phyloP scores from a whole-genome alignment of 2,888 invertebrate genomes.

The Salpingus planirostris region DNA sequence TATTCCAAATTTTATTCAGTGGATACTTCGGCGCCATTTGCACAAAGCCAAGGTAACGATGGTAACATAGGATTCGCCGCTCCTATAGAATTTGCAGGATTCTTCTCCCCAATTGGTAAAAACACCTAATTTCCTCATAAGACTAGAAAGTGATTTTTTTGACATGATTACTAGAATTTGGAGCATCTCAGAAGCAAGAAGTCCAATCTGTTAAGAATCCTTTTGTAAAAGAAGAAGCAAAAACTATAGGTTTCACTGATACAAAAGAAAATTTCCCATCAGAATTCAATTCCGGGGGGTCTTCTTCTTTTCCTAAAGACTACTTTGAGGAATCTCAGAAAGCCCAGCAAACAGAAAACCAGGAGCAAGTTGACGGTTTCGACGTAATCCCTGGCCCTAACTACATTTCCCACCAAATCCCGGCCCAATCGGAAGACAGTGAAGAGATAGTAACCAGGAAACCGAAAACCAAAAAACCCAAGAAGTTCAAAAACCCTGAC shows the following conservation, averaged over 20 bases:
- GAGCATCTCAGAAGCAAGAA: constrained; percentile 19
- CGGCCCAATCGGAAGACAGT: constrained; percentile 9
- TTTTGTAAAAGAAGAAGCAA: constrained; percentile 19
- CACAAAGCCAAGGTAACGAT: constrained; percentile 9
- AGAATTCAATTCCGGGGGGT: constrained; percentile 9
- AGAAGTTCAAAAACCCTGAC: constrained; percentile 14
- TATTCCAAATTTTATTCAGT: constrained; percentile 36
- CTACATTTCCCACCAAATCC: constrained; percentile 32
- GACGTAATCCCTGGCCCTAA: constrained; percentile 28
- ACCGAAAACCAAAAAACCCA: constrained; percentile 15
- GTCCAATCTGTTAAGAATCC: constrained; percentile 22
- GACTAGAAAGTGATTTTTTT: neutral
- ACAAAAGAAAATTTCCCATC: constrained; percentile 10
- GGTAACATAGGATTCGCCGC: constrained; percentile 32
- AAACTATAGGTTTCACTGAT: constrained; percentile 25
- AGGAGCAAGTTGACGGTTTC: constrained; percentile 16
- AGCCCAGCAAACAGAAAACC: constrained; percentile 17
- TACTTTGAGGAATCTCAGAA: constrained; percentile 35
- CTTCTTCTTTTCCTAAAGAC: constrained; percentile 30
- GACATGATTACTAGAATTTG: too few relatives aligned
- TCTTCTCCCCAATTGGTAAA: constrained; percentile 36
- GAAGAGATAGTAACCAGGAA: constrained; percentile 3
- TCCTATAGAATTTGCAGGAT: constrained; percentile 49
- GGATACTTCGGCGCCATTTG: constrained; percentile 21
- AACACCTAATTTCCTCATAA: too few relatives aligned